Base-by-base conservation (phyloP, 1,140 invertebrate species). In the Hyposmocoma kahamanoa region DNA sequence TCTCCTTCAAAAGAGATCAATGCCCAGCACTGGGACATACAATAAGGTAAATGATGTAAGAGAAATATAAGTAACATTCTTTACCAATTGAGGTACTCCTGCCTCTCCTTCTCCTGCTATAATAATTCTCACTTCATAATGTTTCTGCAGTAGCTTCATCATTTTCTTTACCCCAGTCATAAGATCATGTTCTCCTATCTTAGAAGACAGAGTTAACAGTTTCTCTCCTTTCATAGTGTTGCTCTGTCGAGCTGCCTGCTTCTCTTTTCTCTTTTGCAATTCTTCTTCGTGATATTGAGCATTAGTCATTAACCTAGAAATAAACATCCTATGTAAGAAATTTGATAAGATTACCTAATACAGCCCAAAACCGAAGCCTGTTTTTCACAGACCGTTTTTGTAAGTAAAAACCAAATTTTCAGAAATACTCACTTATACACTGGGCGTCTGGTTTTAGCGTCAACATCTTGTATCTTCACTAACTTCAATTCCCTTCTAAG, bases 161-260 rank as follows among this genome's bases (percentile, higher is more conserved):
- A 92, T 87, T 62, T 91, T 92, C 48, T 88, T 92, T 0, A 90
- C 57, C 43, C 88, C 85, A 9, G 86, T 88, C 56, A 84, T 76
- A 36, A 93, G 80, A 76, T 93, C 92, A 76, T 93, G 87, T 18
- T 91, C 84, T 2, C 72, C 82, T 42, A 92, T 93, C 54, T 87
- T 88, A 1, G 85, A 73, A 9, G 89, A 89, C 19, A 93, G 62
- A 0, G 87, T 87, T 2, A 92, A 48, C 0, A 91, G 57, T 72
- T 92, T 92, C 47, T 89, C 86, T 20, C 86, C 87, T 73, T 89
- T 90, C 5, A 82, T 54, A 22, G 41, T 10, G 22, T 58, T 78
- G 62, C 79, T 87, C 42, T 72, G 60, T 34, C 57, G 64, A 13
- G 55, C 42, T 39, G 38, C 42, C 50, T 75, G 66, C 47, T 80